phyloP scores from a whole-genome alignment of 1,140 invertebrate species.

The Tigriopus japonicus region DNA sequence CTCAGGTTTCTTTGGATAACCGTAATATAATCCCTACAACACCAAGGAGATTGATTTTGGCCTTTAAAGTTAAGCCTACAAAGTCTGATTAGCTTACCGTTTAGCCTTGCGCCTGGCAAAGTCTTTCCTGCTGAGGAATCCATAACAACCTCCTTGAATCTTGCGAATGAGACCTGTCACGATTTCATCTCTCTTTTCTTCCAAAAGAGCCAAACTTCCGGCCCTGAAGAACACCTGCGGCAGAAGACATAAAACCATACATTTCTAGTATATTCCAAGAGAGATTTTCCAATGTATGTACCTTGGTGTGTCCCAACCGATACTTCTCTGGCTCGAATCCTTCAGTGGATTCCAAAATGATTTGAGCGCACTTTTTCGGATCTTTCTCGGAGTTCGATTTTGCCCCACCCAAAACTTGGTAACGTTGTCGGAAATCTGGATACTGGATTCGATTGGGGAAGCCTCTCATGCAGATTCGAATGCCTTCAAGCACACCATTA shows the following conservation, averaged over 20 bases:
- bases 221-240: constrained; percentile 97
- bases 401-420: constrained; percentile 38
- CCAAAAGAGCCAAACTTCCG: constrained; percentile 98
- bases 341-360: constrained; percentile 33
- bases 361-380: constrained; percentile 34
- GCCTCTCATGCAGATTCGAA: constrained; percentile 99
- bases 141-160: constrained; percentile 90
- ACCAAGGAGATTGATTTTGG: no score
- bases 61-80: no score
- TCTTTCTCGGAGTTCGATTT: constrained; percentile 32
- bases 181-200: constrained; percentile 98
- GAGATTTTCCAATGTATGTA: neutral
- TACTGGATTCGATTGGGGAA: constrained; percentile 99
- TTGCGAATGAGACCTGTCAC: constrained; percentile 92
- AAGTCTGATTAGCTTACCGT: no score
- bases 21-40: constrained; percentile 41
- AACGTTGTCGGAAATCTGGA: constrained; percentile 94
- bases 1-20: constrained; percentile 97
- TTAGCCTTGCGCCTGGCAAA: neutral
- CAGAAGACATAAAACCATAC: neutral
- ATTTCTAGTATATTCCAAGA: no score
- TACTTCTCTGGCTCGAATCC: constrained; percentile 74
- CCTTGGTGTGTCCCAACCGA: constrained; percentile 90
- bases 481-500: constrained; percentile 99
- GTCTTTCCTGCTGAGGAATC: constrained; percentile 55